Evolutionary conservation across 2,888 invertebrate genomes (phyloP).

Genomic region (Rhorus exstirpatorius): DNA sequence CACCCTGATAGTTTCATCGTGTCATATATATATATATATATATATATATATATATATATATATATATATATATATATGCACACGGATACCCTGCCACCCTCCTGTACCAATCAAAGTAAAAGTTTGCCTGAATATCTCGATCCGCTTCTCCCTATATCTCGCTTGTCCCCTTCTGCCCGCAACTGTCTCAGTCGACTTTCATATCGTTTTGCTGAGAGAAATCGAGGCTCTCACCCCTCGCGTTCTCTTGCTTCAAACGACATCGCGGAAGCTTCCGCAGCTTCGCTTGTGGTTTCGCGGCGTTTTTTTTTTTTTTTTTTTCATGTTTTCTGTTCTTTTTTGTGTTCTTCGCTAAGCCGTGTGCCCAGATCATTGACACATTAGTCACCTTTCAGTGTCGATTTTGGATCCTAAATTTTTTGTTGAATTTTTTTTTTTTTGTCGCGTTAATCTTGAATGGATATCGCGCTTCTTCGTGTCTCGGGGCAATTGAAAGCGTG

Average conservation of each 20-base stretch:
- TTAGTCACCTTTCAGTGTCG: neutral
- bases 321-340: neutral
- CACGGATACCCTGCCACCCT: neutral
- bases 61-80: neutral
- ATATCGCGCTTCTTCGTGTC: no score
- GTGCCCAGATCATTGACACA: conserved; percentile 12
- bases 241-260: conserved; percentile 22
- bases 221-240: conserved; percentile 36
- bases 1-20: conserved; percentile 48
- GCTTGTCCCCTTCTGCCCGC: conserved; percentile 25
- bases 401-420: neutral
- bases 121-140: conserved; percentile 73
- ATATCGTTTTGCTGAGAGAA: conserved; percentile 49
- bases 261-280: conserved; percentile 9
- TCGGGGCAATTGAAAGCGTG: no score
- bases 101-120: conserved; percentile 79
- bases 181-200: conserved; percentile 59
- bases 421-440: neutral
- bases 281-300: conserved; percentile 9
- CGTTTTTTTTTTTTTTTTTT: conserved; percentile 27
- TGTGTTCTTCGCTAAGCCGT: no score
- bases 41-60: neutral
- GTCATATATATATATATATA: neutral
- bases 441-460: no score
- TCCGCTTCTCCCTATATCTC: conserved; percentile 38